Percentiles rank a stretch among this genome's conserved stretches.
phyloP scores from a whole-genome alignment of 2,888 invertebrate species.

The Patella pellucida region DNA sequence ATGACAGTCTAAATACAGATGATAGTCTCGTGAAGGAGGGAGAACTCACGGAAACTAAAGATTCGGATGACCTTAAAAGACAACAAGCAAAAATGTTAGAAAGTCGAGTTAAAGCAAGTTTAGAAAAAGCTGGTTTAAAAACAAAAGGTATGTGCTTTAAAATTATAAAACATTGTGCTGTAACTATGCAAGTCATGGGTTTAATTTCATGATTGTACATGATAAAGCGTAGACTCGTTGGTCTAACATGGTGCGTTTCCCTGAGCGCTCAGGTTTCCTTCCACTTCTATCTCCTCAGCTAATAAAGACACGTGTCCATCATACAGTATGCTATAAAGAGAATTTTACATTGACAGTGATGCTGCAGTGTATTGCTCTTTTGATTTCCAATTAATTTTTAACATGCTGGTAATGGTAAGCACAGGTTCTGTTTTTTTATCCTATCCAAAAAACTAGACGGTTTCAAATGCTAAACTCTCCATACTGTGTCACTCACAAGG shows the following conservation, averaged over 20 bases:
- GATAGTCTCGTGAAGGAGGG: conserved; percentile 36
- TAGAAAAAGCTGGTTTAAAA: conserved; percentile 64
- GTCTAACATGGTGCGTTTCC: neutral
- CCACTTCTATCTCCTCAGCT: too few relatives aligned
- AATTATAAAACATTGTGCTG: neutral
- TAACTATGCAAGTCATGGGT: neutral
- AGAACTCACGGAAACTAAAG: conserved; percentile 20
- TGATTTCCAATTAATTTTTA: too few relatives aligned
- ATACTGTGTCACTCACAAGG: too few relatives aligned
- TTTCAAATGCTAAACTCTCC: too few relatives aligned
- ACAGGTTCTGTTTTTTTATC: too few relatives aligned
- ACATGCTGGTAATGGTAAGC: too few relatives aligned
- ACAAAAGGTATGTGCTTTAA: conserved; percentile 49
- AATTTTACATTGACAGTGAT: too few relatives aligned
- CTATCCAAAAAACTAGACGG: too few relatives aligned
- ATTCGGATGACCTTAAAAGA: conserved; percentile 31
- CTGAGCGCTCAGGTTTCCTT: too few relatives aligned
- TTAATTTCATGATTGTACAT: neutral
- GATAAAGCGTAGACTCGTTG: neutral
- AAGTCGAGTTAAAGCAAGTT: conserved; percentile 57
- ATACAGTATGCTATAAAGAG: too few relatives aligned
- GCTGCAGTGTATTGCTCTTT: too few relatives aligned
- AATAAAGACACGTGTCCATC: too few relatives aligned
- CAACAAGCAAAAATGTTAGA: conserved; percentile 57
- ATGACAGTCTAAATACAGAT: neutral